These are phyloP conservation scores for Cheilosia scutellata DNA, from an alignment of 2,888 invertebrate species.

Conservation along the genomic window DNA sequence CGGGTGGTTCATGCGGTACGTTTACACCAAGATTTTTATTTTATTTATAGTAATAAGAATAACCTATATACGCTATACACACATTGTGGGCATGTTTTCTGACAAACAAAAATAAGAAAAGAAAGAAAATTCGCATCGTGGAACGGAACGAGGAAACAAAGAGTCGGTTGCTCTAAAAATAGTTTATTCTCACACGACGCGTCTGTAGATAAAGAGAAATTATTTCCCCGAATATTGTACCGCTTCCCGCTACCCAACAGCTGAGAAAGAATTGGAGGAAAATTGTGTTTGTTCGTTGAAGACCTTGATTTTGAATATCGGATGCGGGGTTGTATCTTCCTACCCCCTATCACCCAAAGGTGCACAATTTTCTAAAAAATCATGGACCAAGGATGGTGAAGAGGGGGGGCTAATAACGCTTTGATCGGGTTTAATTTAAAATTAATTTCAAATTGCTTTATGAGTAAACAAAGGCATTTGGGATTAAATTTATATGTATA, in stretches of 20 bases:
- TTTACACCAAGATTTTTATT: slow-evolving; percentile 25
- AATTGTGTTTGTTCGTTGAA: slow-evolving; percentile 24
- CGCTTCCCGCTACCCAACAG: neutral
- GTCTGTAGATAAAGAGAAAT: slow-evolving; percentile 35
- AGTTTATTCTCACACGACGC: slow-evolving; percentile 51
- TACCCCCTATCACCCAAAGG: neutral
- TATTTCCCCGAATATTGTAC: neutral
- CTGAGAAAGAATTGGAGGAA: slow-evolving; percentile 8
- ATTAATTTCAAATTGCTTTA: slow-evolving; percentile 25
- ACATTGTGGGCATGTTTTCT: slow-evolving; percentile 56
- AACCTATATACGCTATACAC: slow-evolving; percentile 44
- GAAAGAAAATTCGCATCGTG: slow-evolving; percentile 58
- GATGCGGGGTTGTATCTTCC: slow-evolving; percentile 9
- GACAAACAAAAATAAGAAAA: slow-evolving; percentile 29
- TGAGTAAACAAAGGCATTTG: slow-evolving; percentile 21
- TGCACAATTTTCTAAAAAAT: neutral
- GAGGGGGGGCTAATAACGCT: slow-evolving; percentile 10
- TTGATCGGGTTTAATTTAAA: slow-evolving; percentile 35
- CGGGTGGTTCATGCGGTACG: slow-evolving; percentile 7
- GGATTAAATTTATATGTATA: neutral
- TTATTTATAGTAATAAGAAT: slow-evolving; percentile 46
- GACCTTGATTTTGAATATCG: slow-evolving; percentile 73
- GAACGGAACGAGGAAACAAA: slow-evolving; percentile 72
- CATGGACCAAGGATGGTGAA: neutral
- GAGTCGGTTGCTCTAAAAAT: slow-evolving; percentile 64